Base-by-base conservation (phyloP, 2,797 vertebrate species). In the Lerista edwardsae region DNA sequence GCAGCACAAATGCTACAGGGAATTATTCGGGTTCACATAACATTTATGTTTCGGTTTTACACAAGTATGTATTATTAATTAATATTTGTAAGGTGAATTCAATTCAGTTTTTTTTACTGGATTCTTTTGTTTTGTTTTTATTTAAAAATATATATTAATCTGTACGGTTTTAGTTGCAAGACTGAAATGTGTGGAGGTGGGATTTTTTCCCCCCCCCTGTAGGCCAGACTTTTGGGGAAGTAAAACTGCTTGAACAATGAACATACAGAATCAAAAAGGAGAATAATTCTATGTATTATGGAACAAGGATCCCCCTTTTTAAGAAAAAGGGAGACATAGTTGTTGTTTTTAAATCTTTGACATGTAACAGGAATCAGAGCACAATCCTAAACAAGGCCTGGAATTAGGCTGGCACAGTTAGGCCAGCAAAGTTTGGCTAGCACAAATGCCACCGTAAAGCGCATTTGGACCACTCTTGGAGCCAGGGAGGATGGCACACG, bases 1-100 rank as follows among this genome's bases (percentile, higher is more conserved):
- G 98, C 98, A 98, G 97, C 96, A 97, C 97, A 98, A 14, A 97
- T 97, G 97, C 96, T 96, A 97, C 96, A 96, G 95, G 95, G 96
- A 93, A 96, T 96, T 97, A 96, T 95, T 94, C 82, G 94, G 94
- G 95, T 94, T 96, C 95, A 97, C 96, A 96, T 87, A 82, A 96
- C 92, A 95, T 94, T 96, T 96, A 96, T 93, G 93, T 93, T 94
- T 95, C 88, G 23, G 84, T 94, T 93, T 95, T 93, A 95, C 92
- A 92, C 94, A 95, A 94, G 80, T 95, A 90, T 94, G 94, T 94
- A 96, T 96, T 94, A 96, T 96, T 95, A 84, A 90, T 91, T 95
- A 96, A 96, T 95, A 96, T 91, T 92, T 91, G 95, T 94, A 90
- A 96, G 93, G 94, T 96, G 94, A 97, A 95, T 91, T 95, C 88